phyloP scores from a whole-genome alignment of 2,113 vertebrate species.

The Eudyptes chrysolophus region DNA sequence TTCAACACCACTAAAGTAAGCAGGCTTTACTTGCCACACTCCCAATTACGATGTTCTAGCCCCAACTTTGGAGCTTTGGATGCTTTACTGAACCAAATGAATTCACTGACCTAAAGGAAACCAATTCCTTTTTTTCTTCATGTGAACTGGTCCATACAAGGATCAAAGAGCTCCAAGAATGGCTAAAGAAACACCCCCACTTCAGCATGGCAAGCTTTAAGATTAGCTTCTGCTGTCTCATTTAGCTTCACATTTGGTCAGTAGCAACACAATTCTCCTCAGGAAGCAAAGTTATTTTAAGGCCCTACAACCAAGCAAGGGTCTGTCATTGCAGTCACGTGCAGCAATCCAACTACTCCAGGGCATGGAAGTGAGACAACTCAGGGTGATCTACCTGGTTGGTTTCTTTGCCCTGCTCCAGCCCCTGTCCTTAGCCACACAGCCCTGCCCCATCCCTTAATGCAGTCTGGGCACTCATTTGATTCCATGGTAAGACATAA shows the following conservation, averaged over 20 bases:
- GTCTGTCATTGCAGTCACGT: background rate
- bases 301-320: background rate
- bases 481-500: background rate
- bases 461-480: background rate
- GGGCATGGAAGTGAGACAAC: background rate
- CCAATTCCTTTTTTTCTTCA: accelerated
- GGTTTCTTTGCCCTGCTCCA: background rate
- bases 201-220: background rate
- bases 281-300: background rate
- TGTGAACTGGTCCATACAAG: background rate
- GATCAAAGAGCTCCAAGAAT: background rate
- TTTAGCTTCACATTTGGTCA: background rate
- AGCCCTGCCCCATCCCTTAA: background rate
- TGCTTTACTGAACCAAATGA: background rate
- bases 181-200: background rate
- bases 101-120: background rate
- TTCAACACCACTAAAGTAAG: background rate
- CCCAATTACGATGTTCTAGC: accelerated
- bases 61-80: background rate
- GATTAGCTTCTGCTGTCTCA: background rate
- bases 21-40: background rate
- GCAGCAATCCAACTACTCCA: background rate
- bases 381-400: background rate
- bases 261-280: background rate
- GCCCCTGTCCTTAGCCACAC: background rate